Evolutionary conservation across 2,888 invertebrate genomes (phyloP).

Genomic region (Falcaria lacertinaria): DNA sequence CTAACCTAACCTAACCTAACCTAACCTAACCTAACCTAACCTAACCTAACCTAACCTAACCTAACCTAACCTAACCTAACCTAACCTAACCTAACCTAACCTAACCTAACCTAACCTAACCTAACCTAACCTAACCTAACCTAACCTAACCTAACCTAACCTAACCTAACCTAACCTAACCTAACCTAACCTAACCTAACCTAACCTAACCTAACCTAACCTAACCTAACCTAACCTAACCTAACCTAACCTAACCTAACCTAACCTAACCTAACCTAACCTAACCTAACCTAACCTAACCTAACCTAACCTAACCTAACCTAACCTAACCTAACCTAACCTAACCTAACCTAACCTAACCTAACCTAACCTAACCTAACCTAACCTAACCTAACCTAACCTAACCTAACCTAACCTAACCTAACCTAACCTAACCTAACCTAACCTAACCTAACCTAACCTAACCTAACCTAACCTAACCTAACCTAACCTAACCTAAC

Average conservation of each 20-base stretch:
- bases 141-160: conserved; percentile 9
- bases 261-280: not conserved
- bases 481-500: conserved; percentile 13
- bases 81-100: too few relatives aligned
- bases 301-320: conserved; percentile 12
- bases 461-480: conserved; percentile 13
- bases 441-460: conserved; percentile 7
- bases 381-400: conserved; percentile 18
- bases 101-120: too few relatives aligned
- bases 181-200: too few relatives aligned
- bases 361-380: conserved; percentile 16
- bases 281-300: conserved; percentile 2
- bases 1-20: too few relatives aligned
- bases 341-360: conserved; percentile 17
- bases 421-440: conserved; percentile 10
- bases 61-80: too few relatives aligned
- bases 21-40: too few relatives aligned
- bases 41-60: too few relatives aligned
- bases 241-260: conserved; percentile 1
- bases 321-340: conserved; percentile 14
- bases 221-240: conserved; percentile 1
- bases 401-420: conserved; percentile 16
- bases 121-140: conserved; percentile 9
- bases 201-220: conserved; percentile 2
- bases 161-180: conserved; percentile 5